Conservation (phyloP, 2,888 invertebrate genomes). For the Biston betularia region DNA sequence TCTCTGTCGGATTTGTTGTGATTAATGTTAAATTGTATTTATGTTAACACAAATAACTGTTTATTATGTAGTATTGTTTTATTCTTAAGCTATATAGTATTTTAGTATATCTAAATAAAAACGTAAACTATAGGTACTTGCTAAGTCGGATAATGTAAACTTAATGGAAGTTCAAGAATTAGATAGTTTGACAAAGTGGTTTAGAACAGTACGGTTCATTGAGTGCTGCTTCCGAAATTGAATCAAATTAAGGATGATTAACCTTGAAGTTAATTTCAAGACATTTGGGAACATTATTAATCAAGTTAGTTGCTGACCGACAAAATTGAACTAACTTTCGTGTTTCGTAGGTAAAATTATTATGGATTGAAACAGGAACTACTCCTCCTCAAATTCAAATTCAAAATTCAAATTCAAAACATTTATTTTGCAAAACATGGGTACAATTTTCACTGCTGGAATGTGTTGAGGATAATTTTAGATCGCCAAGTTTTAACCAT, state of each 20-base stretch:
- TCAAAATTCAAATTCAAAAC: no score
- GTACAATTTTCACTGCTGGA: no score
- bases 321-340: background rate
- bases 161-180: slow-evolving; percentile 6
- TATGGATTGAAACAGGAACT: no score
- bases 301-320: background rate
- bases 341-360: background rate
- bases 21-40: background rate
- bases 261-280: slow-evolving; percentile 38
- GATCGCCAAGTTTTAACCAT: no score
- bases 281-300: slow-evolving; percentile 24
- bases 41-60: background rate
- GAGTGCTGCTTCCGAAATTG: slow-evolving; percentile 35
- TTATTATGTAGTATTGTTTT: no score
- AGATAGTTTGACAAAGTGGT: slow-evolving; percentile 21
- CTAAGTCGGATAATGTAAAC: background rate
- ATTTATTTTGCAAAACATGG: no score
- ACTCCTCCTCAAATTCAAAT: no score
- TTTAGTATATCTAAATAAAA: no score
- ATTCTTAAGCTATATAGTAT: no score
- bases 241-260: slow-evolving; percentile 43
- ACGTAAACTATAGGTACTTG: no score
- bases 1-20: background rate
- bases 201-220: slow-evolving; percentile 35
- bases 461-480: no score